Evolutionary conservation across 2,113 vertebrate genomes (phyloP).

Genomic region (Centropristis striata): DNA sequence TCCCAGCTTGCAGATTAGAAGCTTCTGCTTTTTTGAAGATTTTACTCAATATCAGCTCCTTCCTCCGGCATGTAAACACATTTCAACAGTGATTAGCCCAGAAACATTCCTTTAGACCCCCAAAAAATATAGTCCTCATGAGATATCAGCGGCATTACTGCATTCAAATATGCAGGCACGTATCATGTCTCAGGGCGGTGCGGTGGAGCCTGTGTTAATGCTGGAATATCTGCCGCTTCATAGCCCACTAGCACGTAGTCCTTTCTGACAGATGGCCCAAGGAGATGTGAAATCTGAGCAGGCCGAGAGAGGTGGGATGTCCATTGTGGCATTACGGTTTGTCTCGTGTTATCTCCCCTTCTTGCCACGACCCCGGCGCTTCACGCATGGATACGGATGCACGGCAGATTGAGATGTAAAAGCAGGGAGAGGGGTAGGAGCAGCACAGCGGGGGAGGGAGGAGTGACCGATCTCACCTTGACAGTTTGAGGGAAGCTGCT

Average conservation of each 20-base stretch:
- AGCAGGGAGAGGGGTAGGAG: slow-evolving; percentile 4
- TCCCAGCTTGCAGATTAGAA: slow-evolving; percentile 67
- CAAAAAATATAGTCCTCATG: slow-evolving; percentile 6
- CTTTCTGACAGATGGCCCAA: slow-evolving; percentile 68
- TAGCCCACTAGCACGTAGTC: slow-evolving; percentile 29
- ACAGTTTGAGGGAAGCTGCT: slow-evolving; percentile 23
- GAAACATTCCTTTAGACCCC: slow-evolving; percentile 36
- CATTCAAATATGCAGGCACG: slow-evolving; percentile 30
- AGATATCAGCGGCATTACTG: slow-evolving; percentile 51
- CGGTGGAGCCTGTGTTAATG: slow-evolving; percentile 27
- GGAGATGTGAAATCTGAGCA: slow-evolving; percentile 69
- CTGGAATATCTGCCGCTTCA: slow-evolving; percentile 47
- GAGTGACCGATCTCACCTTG: slow-evolving; percentile 53
- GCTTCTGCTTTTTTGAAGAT: slow-evolving; percentile 70
- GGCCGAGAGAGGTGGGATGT: slow-evolving; percentile 56
- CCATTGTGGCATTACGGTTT: slow-evolving; percentile 50
- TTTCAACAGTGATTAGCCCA: slow-evolving; percentile 64
- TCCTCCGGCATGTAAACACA: slow-evolving; percentile 70
- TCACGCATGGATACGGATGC: slow-evolving; percentile 29
- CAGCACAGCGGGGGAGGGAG: slow-evolving; percentile 2
- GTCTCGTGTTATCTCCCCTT: slow-evolving; percentile 58
- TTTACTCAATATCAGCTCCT: slow-evolving; percentile 63
- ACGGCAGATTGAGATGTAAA: slow-evolving; percentile 55
- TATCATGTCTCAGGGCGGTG: slow-evolving; percentile 17
- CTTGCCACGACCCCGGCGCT: slow-evolving; percentile 19